Evolutionary conservation across 2,888 invertebrate genomes (phyloP), one percentile per base, ranked within the genome.

Genomic region (Plagiodera versicolora): DNA sequence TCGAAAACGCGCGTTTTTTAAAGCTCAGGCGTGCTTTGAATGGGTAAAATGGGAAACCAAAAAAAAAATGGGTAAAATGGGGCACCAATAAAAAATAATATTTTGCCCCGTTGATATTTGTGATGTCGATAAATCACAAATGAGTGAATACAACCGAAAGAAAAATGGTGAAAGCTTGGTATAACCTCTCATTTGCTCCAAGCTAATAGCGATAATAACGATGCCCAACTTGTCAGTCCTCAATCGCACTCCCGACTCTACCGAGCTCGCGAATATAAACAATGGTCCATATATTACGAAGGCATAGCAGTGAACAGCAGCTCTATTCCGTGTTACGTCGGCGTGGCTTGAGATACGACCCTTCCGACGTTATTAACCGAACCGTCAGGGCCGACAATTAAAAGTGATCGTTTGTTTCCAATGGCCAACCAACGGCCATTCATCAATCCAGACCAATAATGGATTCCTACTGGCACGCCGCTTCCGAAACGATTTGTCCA

Each of bases 231-330:
- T 75, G 74, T 74, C 76, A 72, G 71, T 63, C 52, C 70, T 68
- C 69, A 76, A 77, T 77, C 77, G 76, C 76, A 75, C 72, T 24
- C 24, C 6, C 24, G 24, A 24, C 6, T 24, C 6, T 24, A 5
- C 24, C 6, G 24, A 3, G 24, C 4, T 6, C 24, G 24, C 24
- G 6, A 24, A 24, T 24, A 24, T 24, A 6, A 24, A 79, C 79
- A 79, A 79, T 79, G 75, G 78, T 74, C 77, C 77, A 78, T 78
- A 77, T 76, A 78, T 79, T 78, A 79, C 77, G 19, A 49, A n/a
- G 32, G 48, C 54, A 46, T 60, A 55, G 50, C 46, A 20, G 24
- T 24, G 6, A 52, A 52, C 52, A 44, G 60, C 48, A 56, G 56
- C 60, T 52, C 14, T 17, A 53, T 32, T 56, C 61, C 57, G 54